Evolutionary conservation across 2,888 invertebrate species (phyloP), one percentile per base, ranked within the genome.

Genomic region (Aspidiotus rigidus): DNA sequence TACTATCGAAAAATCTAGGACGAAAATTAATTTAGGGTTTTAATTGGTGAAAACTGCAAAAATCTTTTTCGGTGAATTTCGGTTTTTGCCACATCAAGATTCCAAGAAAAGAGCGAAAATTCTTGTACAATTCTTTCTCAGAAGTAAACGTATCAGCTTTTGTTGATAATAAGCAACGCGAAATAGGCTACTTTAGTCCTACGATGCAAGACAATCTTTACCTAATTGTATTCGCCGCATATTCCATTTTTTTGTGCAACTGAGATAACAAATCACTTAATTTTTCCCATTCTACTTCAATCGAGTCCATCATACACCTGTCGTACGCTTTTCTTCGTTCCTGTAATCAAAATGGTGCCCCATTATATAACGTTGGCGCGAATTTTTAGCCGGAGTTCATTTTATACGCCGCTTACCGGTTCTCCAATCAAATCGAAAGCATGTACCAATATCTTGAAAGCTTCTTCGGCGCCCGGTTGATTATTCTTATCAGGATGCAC

Each of bases 401-500:
- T 28, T 28, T 28, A 5, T 5, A 28, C 28, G 54, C n/a, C n/a
- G 77, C 83, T 80, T 78, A 91, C 91, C 75, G 91, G 89, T 79
- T 90, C 92, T 40, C 94, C 94, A 74, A 96, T 93, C 77, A 94
- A 86, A 78, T 95, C 94, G 79, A 96, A 96, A 8, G 95, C 95
- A 77, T 93, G 90, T 75, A 93, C 93, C 73, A 96, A 81, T 77
- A 96, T 94, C 81, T 95, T 95, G 79, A 95, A 96, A 53, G 95
- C 94, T 79, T 96, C 95, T 77, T 95, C 95, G 0, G 95, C 94
- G 42, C 95, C 95, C 7, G 93, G 90, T 77, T 93, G 92, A 76
- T 89, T 89, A 79, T 95, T 96, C 80, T 96, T 96, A 77, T 96
- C 95, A 0, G 96, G 96, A 80, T 96, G 96, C 53, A 96, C 95